These are phyloP conservation scores for Drosophila orosa DNA, from an alignment of 1,140 invertebrate species.

Conservation along the genomic window DNA sequence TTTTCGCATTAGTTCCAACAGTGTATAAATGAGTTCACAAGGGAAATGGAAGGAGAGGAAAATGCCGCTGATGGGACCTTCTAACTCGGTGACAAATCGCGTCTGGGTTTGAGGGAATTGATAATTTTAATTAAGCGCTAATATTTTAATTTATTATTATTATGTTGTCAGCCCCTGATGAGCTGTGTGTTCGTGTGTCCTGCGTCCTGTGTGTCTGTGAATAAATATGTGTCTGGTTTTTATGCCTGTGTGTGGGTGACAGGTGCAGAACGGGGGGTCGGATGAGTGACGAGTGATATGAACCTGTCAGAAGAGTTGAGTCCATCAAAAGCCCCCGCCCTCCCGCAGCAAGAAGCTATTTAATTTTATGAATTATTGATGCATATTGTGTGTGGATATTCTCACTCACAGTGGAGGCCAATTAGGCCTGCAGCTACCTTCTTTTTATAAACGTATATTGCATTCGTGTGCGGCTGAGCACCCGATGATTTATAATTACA, in stretches of 20 bases:
- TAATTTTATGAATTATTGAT: slow-evolving; percentile 81
- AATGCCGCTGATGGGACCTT: slow-evolving; percentile 25
- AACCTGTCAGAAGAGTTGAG: slow-evolving; percentile 43
- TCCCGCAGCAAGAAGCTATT: slow-evolving; percentile 52
- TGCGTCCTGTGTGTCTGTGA: slow-evolving; percentile 17
- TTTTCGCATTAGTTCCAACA: too few species aligned
- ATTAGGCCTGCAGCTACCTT: slow-evolving; percentile 59
- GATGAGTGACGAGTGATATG: slow-evolving; percentile 64
- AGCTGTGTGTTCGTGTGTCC: slow-evolving; percentile 10
- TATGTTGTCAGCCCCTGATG: slow-evolving; percentile 47
- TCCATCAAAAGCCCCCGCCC: slow-evolving; percentile 41
- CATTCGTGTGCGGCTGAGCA: slow-evolving; percentile 44
- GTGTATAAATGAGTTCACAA: not conserved
- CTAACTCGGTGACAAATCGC: slow-evolving; percentile 39
- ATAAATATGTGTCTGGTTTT: slow-evolving; percentile 26
- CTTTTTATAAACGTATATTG: slow-evolving; percentile 60
- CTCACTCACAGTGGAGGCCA: slow-evolving; percentile 43
- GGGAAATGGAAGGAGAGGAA: not conserved
- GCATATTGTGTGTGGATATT: slow-evolving; percentile 46
- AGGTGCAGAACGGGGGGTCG: slow-evolving; percentile 31
- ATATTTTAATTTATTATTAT: slow-evolving; percentile 83
- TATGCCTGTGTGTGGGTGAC: slow-evolving; percentile 27
- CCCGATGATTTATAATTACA: slow-evolving; percentile 62
- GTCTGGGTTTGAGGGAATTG: slow-evolving; percentile 50
- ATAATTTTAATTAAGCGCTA: slow-evolving; percentile 83